Evolutionary conservation across 2,113 vertebrate genomes (phyloP), one percentile per base, ranked within the genome.

Genomic region (Onychostruthus taczanowskii): DNA sequence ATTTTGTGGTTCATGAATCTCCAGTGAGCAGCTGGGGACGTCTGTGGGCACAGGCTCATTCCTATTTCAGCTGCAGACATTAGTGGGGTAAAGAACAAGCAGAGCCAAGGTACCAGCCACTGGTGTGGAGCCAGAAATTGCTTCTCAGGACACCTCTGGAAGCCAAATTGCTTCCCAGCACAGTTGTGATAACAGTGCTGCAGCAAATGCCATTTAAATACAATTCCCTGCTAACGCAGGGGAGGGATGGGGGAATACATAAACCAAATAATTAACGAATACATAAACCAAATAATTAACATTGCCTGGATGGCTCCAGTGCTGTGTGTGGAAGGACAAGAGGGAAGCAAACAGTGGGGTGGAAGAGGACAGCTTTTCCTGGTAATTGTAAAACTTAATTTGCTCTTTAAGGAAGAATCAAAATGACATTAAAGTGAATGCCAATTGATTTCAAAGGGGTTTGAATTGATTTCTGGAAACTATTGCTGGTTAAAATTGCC

Each of bases 181-280:
- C 44, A 61, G 79, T 87, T 87, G 70, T 83, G 93, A 87, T 82
- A 91, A 87, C 62, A 33, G 58, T 8, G 47, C 67, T 82, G 84
- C 62, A 80, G 77, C 88, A 89, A 94, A 94, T 79, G 59, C 39
- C 75, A 66, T 77, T 94, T 93, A 46, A 94, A 94, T 59, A 66
- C 52, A 31, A 83, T 77, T 89, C 76, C 46, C 50, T 47, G 68
- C 84, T 73, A 58, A 64, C 0, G 0, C 1, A 61, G 63, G 66
- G 46, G 61, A 74, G 47, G 84, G 41, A 52, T 31, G 49, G 84
- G 66, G 62, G 69, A 91, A 89, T 23, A 11, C 41, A 82, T 24
- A 84, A 84, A 59, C 56, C 56, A 26, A 87, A 82, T 58, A 64
- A 94, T 61, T 61, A 61, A 37, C 33, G 3, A 58, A 35, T 35